These are phyloP conservation scores for Drosophila setifemur DNA, from an alignment of 1,140 invertebrate genomes.

Conservation along the genomic window DNA sequence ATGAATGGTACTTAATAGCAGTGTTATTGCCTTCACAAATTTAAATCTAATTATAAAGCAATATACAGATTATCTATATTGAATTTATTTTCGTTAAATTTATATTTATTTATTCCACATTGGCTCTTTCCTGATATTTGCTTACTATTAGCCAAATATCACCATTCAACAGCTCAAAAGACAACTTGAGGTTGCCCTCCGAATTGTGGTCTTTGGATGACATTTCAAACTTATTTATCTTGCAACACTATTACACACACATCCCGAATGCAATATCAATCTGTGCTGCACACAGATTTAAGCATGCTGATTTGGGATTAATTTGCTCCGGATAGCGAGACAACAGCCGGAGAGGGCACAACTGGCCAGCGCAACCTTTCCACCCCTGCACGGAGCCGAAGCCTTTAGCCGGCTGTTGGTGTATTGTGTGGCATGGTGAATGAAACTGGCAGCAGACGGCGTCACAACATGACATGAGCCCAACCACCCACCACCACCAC, in stretches of 20 bases:
- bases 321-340: constrained; percentile 14
- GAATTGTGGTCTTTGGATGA: too few relatives aligned
- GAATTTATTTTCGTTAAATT: too few relatives aligned
- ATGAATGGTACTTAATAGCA: too few relatives aligned
- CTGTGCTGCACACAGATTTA: constrained; percentile 5
- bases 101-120: too few relatives aligned
- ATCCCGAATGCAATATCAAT: constrained; percentile 13
- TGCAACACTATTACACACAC: not conserved
- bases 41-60: too few relatives aligned
- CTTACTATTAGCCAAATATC: too few relatives aligned
- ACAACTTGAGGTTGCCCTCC: too few relatives aligned
- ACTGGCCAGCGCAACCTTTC: constrained; percentile 29
- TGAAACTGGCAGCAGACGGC: constrained; percentile 33
- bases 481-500: constrained; percentile 24
- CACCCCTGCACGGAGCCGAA: constrained; percentile 21
- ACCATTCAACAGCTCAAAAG: too few relatives aligned
- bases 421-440: too few relatives aligned
- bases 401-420: constrained; percentile 13
- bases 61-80: too few relatives aligned
- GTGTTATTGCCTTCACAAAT: too few relatives aligned
- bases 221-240: not conserved
- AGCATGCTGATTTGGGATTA: constrained; percentile 20
- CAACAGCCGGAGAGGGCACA: constrained; percentile 5
- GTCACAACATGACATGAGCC: constrained; percentile 41
- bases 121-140: too few relatives aligned